A percentile compares a stretch with the other conserved stretches of the same genome.
Evolutionary conservation across 1,140 invertebrate species (phyloP).

Genomic region (Apocrypta bakeri): DNA sequence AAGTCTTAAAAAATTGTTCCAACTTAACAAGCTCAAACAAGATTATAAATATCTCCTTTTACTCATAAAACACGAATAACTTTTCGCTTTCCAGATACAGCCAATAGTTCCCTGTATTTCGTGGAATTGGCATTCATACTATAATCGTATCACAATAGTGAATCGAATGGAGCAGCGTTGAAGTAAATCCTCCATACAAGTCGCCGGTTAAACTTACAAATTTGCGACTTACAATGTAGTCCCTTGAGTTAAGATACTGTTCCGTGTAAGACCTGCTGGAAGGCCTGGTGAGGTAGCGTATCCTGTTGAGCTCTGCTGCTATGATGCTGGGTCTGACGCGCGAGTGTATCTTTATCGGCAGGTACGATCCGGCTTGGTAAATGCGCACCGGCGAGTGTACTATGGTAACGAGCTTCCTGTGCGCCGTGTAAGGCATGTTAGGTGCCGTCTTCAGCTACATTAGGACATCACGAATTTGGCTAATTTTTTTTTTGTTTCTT

Average conservation of each 20-base stretch:
- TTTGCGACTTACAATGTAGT: constrained; percentile 79
- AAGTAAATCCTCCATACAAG: no score
- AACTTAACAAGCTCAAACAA: no score
- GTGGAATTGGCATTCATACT: no score
- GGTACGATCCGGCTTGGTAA: constrained; percentile 65
- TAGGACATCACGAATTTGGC: constrained; percentile 46
- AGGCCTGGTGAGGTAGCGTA: constrained; percentile 79
- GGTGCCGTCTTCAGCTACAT: constrained; percentile 69
- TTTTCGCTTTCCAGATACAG: no score
- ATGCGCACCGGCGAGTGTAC: constrained; percentile 67
- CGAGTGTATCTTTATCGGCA: constrained; percentile 75
- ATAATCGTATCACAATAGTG: no score
- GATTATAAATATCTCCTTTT: no score
- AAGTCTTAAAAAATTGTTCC: no score
- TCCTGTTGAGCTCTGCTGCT: constrained; percentile 82
- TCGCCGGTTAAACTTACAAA: neutral
- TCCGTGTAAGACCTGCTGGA: constrained; percentile 78
- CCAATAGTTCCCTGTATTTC: no score
- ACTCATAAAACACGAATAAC: no score
- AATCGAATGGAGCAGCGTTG: no score
- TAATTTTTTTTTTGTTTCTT: neutral
- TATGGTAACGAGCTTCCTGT: constrained; percentile 78
- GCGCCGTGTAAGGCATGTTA: constrained; percentile 77
- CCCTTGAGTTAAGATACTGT: constrained; percentile 84
- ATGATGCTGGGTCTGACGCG: constrained; percentile 82